Conservation (phyloP, 2,113 vertebrate genomes). For the Trochalopteron elliotii region DNA sequence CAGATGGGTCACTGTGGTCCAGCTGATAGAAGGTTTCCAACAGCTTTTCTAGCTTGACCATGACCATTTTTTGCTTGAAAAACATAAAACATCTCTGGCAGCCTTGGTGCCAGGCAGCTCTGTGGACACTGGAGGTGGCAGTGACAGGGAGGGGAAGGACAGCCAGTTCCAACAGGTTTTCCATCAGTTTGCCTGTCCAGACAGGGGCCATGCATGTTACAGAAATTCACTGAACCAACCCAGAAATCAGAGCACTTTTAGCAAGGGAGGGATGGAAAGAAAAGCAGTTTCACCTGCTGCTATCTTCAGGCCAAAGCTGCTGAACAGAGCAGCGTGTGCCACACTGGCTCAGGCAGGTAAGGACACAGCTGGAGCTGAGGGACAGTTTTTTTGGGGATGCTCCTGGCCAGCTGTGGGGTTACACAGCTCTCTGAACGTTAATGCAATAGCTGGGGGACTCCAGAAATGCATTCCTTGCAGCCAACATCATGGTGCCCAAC, state of each 20-base stretch:
- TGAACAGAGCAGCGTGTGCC: background rate
- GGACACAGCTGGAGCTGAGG: background rate
- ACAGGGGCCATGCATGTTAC: background rate
- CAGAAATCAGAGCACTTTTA: background rate
- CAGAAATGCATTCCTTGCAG: background rate
- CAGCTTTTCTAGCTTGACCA: background rate
- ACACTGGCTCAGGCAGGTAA: background rate
- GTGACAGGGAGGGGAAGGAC: constrained; percentile 10
- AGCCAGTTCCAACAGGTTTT: constrained; percentile 35
- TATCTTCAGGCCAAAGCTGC: background rate
- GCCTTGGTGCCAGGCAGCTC: background rate
- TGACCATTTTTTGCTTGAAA: background rate
- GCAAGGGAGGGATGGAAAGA: background rate
- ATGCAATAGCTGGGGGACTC: background rate
- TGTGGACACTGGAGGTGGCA: background rate
- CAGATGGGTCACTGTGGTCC: background rate
- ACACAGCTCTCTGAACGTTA: background rate
- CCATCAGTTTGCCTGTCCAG: constrained; percentile 11
- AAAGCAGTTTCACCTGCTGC: constrained; percentile 33
- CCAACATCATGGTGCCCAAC: fast-evolving
- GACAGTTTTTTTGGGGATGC: background rate
- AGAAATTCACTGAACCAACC: constrained; percentile 15
- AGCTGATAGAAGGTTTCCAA: background rate
- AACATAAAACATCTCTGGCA: background rate
- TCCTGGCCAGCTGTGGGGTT: background rate